Evolutionary conservation across 2,888 invertebrate genomes (phyloP).

Genomic region (Drosophila anomalata): DNA sequence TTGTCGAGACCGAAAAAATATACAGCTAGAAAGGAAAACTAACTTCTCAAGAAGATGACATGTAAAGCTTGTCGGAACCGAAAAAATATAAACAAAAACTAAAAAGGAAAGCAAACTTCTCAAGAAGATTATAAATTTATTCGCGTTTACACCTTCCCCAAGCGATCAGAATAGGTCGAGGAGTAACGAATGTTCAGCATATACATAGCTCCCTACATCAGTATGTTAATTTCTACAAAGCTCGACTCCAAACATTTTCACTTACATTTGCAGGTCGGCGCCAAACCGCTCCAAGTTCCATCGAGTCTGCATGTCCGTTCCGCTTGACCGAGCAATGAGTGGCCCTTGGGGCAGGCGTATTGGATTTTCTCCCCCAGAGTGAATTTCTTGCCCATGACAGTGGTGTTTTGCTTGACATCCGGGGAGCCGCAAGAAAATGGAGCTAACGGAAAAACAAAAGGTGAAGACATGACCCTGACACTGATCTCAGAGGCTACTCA

Average conservation of each 20-base stretch:
- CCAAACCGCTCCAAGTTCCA: slow-evolving; percentile 93
- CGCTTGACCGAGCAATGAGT: slow-evolving; percentile 89
- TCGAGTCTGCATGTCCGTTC: slow-evolving; percentile 88
- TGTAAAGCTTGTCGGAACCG: too few species aligned
- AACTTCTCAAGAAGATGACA: too few species aligned
- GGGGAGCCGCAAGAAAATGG: slow-evolving; percentile 95
- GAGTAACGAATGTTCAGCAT: background rate
- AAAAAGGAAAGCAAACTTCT: too few species aligned
- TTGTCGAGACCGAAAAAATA: too few species aligned
- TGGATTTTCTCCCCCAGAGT: slow-evolving; percentile 89
- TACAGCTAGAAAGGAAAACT: too few species aligned
- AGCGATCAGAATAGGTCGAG: too few species aligned
- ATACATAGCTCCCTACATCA: too few species aligned
- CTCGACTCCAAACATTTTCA: background rate
- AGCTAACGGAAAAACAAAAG: slow-evolving; percentile 85
- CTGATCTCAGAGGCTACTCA: slow-evolving; percentile 84
- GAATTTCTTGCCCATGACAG: slow-evolving; percentile 89
- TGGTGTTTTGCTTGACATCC: slow-evolving; percentile 92
- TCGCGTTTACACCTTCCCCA: too few species aligned
- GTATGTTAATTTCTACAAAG: background rate
- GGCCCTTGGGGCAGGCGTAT: slow-evolving; percentile 92
- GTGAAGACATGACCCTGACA: background rate
- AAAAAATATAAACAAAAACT: too few species aligned
- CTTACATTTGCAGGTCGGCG: slow-evolving; percentile 95
- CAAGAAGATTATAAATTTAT: too few species aligned